phyloP scores from a whole-genome alignment of 2,113 vertebrate genomes.

The Damaliscus lunatus region DNA sequence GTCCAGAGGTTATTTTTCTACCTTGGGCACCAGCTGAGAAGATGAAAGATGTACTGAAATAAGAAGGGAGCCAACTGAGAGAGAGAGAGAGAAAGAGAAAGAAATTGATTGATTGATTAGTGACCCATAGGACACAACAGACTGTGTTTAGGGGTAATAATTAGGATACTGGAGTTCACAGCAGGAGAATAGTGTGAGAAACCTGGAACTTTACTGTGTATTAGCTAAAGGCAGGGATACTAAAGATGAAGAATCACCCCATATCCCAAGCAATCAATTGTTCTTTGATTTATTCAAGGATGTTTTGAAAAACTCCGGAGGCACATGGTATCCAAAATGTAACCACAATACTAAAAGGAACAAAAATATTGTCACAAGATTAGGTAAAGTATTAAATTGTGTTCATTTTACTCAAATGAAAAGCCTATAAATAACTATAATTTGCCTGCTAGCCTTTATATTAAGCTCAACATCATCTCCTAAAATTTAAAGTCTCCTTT shows the following conservation, averaged over 20 bases:
- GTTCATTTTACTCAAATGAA: slow-evolving; percentile 63
- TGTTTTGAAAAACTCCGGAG: slow-evolving; percentile 72
- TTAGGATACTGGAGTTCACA: slow-evolving; percentile 71
- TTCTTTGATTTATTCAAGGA: slow-evolving; percentile 75
- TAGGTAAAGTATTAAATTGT: slow-evolving; percentile 72
- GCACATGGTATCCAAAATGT: slow-evolving; percentile 56
- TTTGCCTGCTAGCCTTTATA: slow-evolving; percentile 67
- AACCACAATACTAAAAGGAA: slow-evolving; percentile 60
- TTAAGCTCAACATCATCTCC: slow-evolving; percentile 51
- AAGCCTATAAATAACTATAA: slow-evolving; percentile 71
- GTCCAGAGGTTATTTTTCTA: slow-evolving; percentile 18
- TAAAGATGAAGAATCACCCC: slow-evolving; percentile 71
- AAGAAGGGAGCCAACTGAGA: slow-evolving; percentile 60
- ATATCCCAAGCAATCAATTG: slow-evolving; percentile 55
- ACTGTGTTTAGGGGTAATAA: slow-evolving; percentile 69
- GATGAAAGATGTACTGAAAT: slow-evolving; percentile 61
- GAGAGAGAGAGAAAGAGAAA: fast-evolving
- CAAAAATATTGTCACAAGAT: slow-evolving; percentile 60
- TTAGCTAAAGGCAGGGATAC: slow-evolving; percentile 65
- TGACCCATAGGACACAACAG: slow-evolving; percentile 56
- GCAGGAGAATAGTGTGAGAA: slow-evolving; percentile 69
- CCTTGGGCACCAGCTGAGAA: slow-evolving; percentile 47
- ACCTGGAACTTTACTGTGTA: slow-evolving; percentile 57
- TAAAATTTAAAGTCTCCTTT: slow-evolving; percentile 56
- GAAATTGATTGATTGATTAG: background rate